A percentile compares a stretch with the other conserved stretches of the same genome.
These are phyloP conservation scores for Scaptomyza montana DNA, from an alignment of 1,140 invertebrate genomes.

Conservation along the genomic window DNA sequence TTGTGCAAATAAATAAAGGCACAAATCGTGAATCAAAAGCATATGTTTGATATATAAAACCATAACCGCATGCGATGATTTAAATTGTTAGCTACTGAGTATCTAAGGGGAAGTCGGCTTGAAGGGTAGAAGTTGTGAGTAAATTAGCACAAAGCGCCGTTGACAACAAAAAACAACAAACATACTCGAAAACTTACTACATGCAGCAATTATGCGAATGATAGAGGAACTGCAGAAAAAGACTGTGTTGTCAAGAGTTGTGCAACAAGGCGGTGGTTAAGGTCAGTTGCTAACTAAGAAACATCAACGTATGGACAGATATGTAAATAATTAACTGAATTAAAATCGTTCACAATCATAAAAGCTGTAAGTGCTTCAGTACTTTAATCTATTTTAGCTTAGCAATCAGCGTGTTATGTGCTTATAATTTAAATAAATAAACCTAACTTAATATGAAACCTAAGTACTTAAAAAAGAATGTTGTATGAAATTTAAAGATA, in stretches of 20 bases:
- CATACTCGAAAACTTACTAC: background rate
- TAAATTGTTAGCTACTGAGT: constrained; percentile 25
- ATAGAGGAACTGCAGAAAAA: background rate
- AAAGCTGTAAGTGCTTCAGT: background rate
- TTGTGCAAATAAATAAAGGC: constrained; percentile 39
- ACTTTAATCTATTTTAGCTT: no score
- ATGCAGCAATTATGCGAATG: constrained; percentile 31
- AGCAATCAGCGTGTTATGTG: no score
- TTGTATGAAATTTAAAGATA: no score
- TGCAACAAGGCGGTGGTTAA: background rate
- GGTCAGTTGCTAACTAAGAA: background rate
- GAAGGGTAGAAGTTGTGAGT: constrained; percentile 6
- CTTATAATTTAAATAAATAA: no score
- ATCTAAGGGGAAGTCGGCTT: background rate
- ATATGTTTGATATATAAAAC: constrained; percentile 24
- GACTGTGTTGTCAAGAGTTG: background rate
- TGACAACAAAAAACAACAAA: constrained; percentile 38
- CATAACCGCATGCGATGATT: constrained; percentile 34
- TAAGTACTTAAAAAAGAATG: no score
- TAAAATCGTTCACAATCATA: background rate
- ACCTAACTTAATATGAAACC: no score
- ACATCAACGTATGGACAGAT: background rate
- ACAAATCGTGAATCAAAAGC: constrained; percentile 22
- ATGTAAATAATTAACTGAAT: background rate
- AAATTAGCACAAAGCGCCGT: constrained; percentile 51